Base-by-base conservation (phyloP, 2,797 vertebrate genomes). In the Chrysocyon brachyurus region DNA sequence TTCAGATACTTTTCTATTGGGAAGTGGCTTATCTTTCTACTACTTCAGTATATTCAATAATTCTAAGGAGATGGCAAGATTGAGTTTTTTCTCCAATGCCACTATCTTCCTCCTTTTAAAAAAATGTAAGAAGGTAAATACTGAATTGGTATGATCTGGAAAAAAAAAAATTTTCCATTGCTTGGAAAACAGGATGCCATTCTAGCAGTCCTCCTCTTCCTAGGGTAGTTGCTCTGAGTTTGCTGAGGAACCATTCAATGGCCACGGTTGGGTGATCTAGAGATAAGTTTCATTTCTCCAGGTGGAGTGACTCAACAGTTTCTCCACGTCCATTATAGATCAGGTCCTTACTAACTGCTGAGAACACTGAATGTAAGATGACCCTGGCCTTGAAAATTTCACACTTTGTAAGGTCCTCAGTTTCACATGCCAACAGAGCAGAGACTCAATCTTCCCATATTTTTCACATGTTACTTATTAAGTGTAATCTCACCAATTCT, bases 381-480 rank as follows among this genome's bases (percentile, higher is more conserved):
- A 72, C 26, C 12, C 14, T 24, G 8, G 31, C 46, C 68, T 81
- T 26, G 12, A 79, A 87, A 81, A 22, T 36, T 12, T 54, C 82
- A 59, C 15, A 68, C 6, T 59, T 54, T 19, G 12, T n/a, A 36
- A 49, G 7, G 4, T 33, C 4, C 19, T 94, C 12, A 6, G 56
- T 56, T 46, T 33, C 77, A 59, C 26, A 2, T 15, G 68, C 11
- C 17, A 26, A 24, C 24, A 78, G 54, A 52, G n/a, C 52, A 54
- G 14, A 24, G 24, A 64, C 9, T 57, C 19, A 3, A 54, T 52
- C 72, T 90, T 54, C 52, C 6, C n/a, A 54, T 70, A 54, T 52
- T 61, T 94, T 84, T 68, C 61, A 54, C 33, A 54, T 77, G 77
- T 94, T 78, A 28, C 56, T 78, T 91, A 9, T 73, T 78, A 87